A percentile compares a stretch with the other conserved stretches of the same genome.
Conservation (phyloP, 2,888 invertebrate genomes). For the Pogonocherus hispidulus region DNA sequence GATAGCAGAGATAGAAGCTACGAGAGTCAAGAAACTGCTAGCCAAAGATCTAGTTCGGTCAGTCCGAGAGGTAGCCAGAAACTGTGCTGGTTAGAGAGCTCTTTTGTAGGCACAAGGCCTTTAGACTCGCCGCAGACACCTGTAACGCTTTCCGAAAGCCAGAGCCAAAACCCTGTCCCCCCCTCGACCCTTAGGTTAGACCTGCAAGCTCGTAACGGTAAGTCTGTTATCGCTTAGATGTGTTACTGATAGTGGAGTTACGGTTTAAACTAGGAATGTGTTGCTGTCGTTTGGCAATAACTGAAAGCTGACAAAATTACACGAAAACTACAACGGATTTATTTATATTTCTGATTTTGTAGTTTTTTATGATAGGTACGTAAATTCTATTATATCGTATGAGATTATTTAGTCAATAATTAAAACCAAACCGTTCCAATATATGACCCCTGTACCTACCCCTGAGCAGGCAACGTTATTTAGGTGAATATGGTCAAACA, state of each 20-base stretch:
- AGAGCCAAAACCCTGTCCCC: slow-evolving; percentile 61
- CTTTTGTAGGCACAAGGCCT: slow-evolving; percentile 89
- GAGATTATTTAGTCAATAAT: too few species aligned
- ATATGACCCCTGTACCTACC: too few species aligned
- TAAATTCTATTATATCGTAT: too few species aligned
- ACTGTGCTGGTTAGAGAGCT: slow-evolving; percentile 92
- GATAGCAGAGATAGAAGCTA: slow-evolving; percentile 53
- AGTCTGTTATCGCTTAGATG: slow-evolving; percentile 67
- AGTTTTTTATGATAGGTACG: too few species aligned
- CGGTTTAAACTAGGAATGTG: neutral
- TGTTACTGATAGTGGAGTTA: slow-evolving; percentile 26
- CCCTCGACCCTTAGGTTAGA: slow-evolving; percentile 71
- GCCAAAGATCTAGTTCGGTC: slow-evolving; percentile 61
- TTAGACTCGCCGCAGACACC: slow-evolving; percentile 90
- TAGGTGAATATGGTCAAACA: too few species aligned
- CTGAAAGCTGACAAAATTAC: too few species aligned
- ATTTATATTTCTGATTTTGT: too few species aligned
- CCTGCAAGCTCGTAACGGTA: slow-evolving; percentile 68
- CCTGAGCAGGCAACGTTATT: too few species aligned
- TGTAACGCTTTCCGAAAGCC: slow-evolving; percentile 63
- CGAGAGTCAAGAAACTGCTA: slow-evolving; percentile 61
- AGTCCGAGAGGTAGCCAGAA: slow-evolving; percentile 77
- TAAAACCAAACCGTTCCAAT: too few species aligned
- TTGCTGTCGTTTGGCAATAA: neutral
- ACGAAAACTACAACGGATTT: too few species aligned